Evolutionary conservation across 1,140 invertebrate species (phyloP).

Genomic region (Mylabris phalerata): DNA sequence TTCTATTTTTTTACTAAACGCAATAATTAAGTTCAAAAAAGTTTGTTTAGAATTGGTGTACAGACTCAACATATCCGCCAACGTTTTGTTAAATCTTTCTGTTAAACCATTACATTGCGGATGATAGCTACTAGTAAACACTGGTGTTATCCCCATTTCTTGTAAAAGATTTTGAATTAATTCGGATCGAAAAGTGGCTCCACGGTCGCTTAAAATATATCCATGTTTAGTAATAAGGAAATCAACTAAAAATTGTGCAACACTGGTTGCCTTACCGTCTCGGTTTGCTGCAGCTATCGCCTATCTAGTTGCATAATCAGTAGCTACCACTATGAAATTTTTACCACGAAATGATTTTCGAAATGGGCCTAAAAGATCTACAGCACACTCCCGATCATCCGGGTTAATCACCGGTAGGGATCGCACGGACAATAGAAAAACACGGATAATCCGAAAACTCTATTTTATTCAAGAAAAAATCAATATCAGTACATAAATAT

Average conservation of each 20-base stretch:
- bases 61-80: constrained; percentile 22
- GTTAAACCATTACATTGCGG: constrained; percentile 33
- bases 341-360: constrained; percentile 17
- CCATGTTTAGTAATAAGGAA: constrained; percentile 27
- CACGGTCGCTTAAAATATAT: constrained; percentile 20
- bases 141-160: constrained; percentile 18
- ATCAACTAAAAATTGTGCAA: constrained; percentile 8
- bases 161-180: constrained; percentile 20
- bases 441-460: too few relatives aligned
- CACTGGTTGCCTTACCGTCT: constrained; percentile 14
- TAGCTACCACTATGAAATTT: constrained; percentile 27
- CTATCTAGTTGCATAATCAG: constrained; percentile 29
- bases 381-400: too few relatives aligned
- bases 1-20: too few relatives aligned
- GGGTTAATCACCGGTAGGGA: too few relatives aligned
- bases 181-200: constrained; percentile 25
- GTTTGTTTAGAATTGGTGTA: constrained; percentile 23
- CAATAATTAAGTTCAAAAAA: too few relatives aligned
- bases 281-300: constrained; percentile 23
- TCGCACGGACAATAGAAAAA: too few relatives aligned
- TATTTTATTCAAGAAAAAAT: too few relatives aligned
- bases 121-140: constrained; percentile 36
- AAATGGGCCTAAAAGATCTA: constrained; percentile 28
- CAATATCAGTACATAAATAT: too few relatives aligned
- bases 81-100: constrained; percentile 34